phyloP scores from a whole-genome alignment of 2,797 vertebrate genomes.

The Nannoperca obscura region DNA sequence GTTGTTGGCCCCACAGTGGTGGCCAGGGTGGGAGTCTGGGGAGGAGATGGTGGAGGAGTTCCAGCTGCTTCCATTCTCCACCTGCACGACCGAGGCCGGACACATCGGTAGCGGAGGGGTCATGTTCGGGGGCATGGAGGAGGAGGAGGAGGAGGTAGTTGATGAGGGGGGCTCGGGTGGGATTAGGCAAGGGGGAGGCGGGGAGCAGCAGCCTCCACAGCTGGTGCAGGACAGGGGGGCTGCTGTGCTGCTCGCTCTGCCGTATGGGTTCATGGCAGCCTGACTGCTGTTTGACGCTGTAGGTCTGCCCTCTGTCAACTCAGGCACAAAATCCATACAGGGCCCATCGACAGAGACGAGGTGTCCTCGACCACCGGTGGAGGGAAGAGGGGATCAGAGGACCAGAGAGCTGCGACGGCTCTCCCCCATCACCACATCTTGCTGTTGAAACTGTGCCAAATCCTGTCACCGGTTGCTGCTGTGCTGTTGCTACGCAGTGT shows the following conservation, averaged over 20 bases:
- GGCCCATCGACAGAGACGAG: conserved; percentile 81
- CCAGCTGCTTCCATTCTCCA: conserved; percentile 86
- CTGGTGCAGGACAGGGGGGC: conserved; percentile 83
- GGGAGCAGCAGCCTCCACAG: conserved; percentile 85
- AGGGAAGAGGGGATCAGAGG: conserved; percentile 65
- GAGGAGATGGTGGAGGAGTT: conserved; percentile 82
- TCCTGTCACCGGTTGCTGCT: conserved; percentile 57
- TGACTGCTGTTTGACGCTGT: conserved; percentile 73
- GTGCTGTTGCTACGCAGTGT: conserved; percentile 62
- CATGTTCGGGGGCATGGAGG: conserved; percentile 72
- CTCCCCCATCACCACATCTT: conserved; percentile 68
- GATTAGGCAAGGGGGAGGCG: conserved; percentile 81
- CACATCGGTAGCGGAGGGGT: conserved; percentile 76
- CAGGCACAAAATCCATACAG: conserved; percentile 83
- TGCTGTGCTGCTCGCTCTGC: conserved; percentile 72
- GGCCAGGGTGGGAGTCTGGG: conserved; percentile 81
- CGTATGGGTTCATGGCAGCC: conserved; percentile 85
- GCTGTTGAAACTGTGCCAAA: conserved; percentile 67
- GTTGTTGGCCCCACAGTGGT: conserved; percentile 68
- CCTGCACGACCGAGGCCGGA: conserved; percentile 66
- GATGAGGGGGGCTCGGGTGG: conserved; percentile 73
- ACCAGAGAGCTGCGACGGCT: conserved; percentile 56
- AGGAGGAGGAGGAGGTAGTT: conserved; percentile 67
- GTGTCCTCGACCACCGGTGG: conserved; percentile 68
- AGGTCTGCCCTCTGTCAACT: conserved; percentile 81